These are phyloP conservation scores for Esox niger DNA, from an alignment of 2,113 vertebrate species.

Conservation along the genomic window DNA sequence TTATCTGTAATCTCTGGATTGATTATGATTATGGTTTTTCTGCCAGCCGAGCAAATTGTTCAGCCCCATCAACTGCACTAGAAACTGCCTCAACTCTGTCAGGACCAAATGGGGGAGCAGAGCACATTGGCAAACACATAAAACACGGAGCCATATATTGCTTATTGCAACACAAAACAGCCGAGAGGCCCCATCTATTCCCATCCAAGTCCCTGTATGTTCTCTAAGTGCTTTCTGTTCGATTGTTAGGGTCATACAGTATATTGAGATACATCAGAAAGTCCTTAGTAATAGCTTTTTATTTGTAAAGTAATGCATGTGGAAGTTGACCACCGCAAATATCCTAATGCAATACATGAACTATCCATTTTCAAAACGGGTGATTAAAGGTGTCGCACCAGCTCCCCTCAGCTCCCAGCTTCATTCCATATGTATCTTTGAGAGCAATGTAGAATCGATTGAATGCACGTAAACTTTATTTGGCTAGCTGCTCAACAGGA, in stretches of 20 bases:
- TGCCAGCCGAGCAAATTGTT: constrained; percentile 70
- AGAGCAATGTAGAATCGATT: constrained; percentile 44
- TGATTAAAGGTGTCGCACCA: too few species aligned
- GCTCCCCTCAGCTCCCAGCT: too few species aligned
- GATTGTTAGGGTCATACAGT: too few species aligned
- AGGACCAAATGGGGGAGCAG: constrained; percentile 21
- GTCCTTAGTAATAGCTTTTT: too few species aligned
- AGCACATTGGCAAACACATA: constrained; percentile 23
- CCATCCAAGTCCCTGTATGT: neutral
- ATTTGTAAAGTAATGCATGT: too few species aligned
- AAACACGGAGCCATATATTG: constrained; percentile 11
- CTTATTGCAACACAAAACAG: neutral
- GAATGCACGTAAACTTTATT: constrained; percentile 64
- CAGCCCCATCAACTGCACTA: constrained; percentile 55
- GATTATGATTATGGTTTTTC: constrained; percentile 75
- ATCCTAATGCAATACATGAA: too few species aligned
- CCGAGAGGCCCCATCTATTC: too few species aligned
- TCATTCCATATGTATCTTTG: too few species aligned
- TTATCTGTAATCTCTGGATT: constrained; percentile 75
- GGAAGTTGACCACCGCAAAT: too few species aligned
- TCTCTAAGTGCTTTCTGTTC: neutral
- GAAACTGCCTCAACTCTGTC: constrained; percentile 49
- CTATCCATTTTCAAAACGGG: too few species aligned
- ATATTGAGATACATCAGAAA: too few species aligned
- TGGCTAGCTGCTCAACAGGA: too few species aligned